phyloP scores from a whole-genome alignment of 2,113 vertebrate species.

The Speoplatyrhinus poulsoni region DNA sequence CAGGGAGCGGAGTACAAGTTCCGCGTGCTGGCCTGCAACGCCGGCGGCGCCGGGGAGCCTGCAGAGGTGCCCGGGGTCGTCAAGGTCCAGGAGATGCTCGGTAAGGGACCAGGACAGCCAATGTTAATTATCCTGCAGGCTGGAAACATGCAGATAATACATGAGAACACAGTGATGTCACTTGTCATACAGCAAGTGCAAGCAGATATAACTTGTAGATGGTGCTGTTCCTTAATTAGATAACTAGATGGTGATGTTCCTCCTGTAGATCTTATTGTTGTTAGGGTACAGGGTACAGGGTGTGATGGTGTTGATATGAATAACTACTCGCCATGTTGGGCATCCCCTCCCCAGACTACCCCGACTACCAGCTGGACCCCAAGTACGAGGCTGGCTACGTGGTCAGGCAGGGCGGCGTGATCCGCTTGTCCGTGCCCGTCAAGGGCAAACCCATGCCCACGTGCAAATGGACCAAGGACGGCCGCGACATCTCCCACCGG shows the following conservation, averaged over 20 bases:
- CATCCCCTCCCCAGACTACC: constrained; percentile 82
- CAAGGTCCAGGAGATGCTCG: constrained; percentile 98
- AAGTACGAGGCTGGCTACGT: constrained; percentile 92
- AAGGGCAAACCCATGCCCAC: constrained; percentile 94
- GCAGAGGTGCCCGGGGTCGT: constrained; percentile 93
- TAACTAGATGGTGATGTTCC: too few species aligned
- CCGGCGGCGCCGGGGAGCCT: constrained; percentile 93
- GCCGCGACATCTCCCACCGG: constrained; percentile 89
- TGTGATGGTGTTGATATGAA: too few species aligned
- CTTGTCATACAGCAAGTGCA: too few species aligned
- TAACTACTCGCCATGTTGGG: neutral
- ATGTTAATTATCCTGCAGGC: too few species aligned
- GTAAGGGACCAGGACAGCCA: constrained; percentile 72
- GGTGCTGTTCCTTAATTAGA: too few species aligned
- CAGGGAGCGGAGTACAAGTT: constrained; percentile 98
- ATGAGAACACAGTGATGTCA: too few species aligned
- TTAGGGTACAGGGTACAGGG: too few species aligned
- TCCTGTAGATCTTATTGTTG: too few species aligned
- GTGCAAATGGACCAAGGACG: constrained; percentile 99
- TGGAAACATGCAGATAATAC: too few species aligned
- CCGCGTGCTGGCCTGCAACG: constrained; percentile 92
- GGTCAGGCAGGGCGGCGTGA: constrained; percentile 93
- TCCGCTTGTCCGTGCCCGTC: constrained; percentile 91
- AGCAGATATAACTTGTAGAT: too few species aligned
- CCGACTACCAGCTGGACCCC: constrained; percentile 89